These are phyloP conservation scores for Theodoxus fluviatilis DNA, from an alignment of 2,888 invertebrate genomes.

Conservation along the genomic window DNA sequence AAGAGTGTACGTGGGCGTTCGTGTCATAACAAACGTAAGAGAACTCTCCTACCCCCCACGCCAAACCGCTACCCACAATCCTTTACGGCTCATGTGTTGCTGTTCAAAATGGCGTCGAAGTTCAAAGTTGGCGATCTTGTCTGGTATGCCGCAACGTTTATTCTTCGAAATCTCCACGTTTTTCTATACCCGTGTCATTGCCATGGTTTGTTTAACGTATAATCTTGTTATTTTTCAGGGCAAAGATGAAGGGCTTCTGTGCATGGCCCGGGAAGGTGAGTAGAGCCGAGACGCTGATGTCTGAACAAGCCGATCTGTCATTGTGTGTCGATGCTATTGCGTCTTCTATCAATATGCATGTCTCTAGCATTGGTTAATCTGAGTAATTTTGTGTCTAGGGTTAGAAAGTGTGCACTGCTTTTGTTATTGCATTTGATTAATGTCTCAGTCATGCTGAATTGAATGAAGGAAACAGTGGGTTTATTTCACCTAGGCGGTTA, in stretches of 20 bases:
- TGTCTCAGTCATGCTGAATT: too few relatives aligned
- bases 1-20: too few relatives aligned
- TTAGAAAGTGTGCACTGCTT: too few relatives aligned
- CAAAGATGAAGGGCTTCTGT: constrained; percentile 96
- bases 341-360: background rate
- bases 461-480: too few relatives aligned
- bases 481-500: too few relatives aligned
- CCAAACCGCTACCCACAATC: constrained; percentile 33
- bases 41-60: too few relatives aligned
- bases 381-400: too few relatives aligned
- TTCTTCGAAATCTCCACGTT: background rate
- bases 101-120: constrained; percentile 69
- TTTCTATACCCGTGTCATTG: background rate
- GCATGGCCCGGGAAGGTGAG: constrained; percentile 97
- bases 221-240: constrained; percentile 75
- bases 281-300: constrained; percentile 9
- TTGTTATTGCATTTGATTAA: too few relatives aligned
- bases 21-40: too few relatives aligned
- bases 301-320: background rate
- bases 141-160: constrained; percentile 70
- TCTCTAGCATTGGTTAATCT: background rate
- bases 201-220: background rate
- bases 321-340: background rate
- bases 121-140: constrained; percentile 76
- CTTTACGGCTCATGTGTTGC: constrained; percentile 33